Percentiles rank a stretch among this genome's conserved stretches.
These are phyloP conservation scores for Opisthocomus hoazin DNA, from an alignment of 2,113 vertebrate genomes.

Conservation along the genomic window DNA sequence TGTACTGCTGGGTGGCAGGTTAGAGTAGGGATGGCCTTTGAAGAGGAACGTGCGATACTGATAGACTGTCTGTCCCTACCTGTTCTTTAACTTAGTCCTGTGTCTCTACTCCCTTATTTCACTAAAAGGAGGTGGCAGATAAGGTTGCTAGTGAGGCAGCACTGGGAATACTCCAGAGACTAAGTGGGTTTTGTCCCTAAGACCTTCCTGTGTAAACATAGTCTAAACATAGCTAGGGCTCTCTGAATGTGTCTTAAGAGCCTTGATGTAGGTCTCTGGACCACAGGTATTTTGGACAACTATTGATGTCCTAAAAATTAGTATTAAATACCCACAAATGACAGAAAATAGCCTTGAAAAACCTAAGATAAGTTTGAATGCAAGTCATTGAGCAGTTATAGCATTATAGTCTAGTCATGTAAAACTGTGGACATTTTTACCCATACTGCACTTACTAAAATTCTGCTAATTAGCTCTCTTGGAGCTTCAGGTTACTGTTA, in stretches of 20 bases:
- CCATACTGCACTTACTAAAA: not conserved
- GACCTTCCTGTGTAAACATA: accelerated
- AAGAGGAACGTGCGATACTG: not conserved
- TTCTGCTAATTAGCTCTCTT: not conserved
- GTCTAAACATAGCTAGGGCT: not conserved
- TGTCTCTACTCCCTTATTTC: not conserved
- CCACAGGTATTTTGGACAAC: not conserved
- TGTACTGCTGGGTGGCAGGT: not conserved
- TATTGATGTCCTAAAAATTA: not conserved
- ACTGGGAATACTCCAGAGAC: not conserved
- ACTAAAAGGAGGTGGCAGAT: not conserved
- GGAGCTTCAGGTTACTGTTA: not conserved
- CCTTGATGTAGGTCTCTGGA: not conserved
- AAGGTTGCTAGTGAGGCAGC: not conserved
- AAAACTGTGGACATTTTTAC: not conserved
- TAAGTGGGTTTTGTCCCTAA: not conserved
- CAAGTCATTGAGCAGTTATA: not conserved
- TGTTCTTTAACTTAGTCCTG: not conserved
- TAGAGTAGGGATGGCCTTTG: not conserved
- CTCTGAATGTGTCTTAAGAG: not conserved
- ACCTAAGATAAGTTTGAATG: not conserved
- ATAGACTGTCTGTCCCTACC: not conserved
- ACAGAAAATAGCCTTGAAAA: not conserved
- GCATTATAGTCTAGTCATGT: not conserved
- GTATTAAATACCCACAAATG: not conserved